Conservation (phyloP, 2,888 invertebrate species). For the Acleris cristana region DNA sequence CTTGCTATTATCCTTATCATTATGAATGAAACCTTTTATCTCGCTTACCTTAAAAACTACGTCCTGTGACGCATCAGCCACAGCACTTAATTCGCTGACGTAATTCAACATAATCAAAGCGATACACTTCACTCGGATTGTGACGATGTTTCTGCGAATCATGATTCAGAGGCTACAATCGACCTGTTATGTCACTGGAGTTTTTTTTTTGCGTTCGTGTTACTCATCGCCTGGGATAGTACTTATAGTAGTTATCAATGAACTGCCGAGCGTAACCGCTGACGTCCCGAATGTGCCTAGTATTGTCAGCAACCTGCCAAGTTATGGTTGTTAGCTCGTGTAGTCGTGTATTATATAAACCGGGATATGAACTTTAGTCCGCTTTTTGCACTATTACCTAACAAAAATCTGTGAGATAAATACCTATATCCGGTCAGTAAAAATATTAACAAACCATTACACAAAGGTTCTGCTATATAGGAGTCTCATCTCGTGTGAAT, state of each 20-base stretch:
- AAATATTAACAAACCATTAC: conserved; percentile 1
- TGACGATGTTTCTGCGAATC: conserved; percentile 70
- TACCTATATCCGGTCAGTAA: conserved; percentile 13
- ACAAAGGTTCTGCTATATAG: background rate
- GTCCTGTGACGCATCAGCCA: conserved; percentile 56
- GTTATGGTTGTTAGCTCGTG: background rate
- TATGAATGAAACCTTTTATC: conserved; percentile 33
- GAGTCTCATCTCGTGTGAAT: background rate
- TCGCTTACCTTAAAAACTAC: conserved; percentile 33
- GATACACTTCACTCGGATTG: conserved; percentile 62
- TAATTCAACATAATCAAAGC: conserved; percentile 37
- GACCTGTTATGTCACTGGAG: conserved; percentile 51
- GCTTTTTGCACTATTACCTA: conserved; percentile 17
- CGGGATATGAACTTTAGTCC: conserved; percentile 24
- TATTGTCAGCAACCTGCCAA: conserved; percentile 3
- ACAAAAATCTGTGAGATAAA: background rate
- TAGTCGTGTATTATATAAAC: conserved; percentile 2
- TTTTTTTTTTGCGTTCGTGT: conserved; percentile 63
- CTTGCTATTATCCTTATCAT: conserved; percentile 19
- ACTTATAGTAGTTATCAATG: conserved; percentile 60
- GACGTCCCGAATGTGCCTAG: background rate
- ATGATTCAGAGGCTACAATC: conserved; percentile 64
- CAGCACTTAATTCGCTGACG: conserved; percentile 54
- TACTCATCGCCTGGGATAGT: conserved; percentile 71
- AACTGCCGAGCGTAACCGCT: conserved; percentile 53